Percentiles rank a stretch among this genome's conserved stretches.
phyloP scores from a whole-genome alignment of 2,888 invertebrate species.

The Diaperis boleti region DNA sequence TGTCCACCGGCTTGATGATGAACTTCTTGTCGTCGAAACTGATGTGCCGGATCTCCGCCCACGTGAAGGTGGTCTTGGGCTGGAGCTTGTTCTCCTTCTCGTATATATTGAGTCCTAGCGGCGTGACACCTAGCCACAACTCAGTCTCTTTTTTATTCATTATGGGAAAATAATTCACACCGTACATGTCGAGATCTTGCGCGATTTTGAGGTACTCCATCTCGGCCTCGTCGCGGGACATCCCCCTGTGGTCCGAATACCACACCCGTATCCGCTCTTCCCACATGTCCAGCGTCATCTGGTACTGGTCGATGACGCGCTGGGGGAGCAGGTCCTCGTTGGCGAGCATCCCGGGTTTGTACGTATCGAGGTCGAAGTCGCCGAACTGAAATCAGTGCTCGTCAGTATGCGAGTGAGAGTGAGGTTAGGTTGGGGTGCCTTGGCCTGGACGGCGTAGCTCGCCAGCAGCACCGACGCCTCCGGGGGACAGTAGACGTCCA shows the following conservation, averaged over 20 bases:
- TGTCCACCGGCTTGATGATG: constrained; percentile 95
- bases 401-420: too few relatives aligned
- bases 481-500: constrained; percentile 99
- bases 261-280: constrained; percentile 97
- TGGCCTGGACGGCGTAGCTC: constrained; percentile 97
- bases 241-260: constrained; percentile 97
- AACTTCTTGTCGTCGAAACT: constrained; percentile 99
- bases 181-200: constrained; percentile 98
- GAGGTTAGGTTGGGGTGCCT: too few relatives aligned
- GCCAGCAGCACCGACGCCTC: constrained; percentile 97
- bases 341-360: constrained; percentile 92
- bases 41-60: constrained; percentile 98
- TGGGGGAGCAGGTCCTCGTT: constrained; percentile 94
- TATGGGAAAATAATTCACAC: constrained; percentile 96
- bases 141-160: constrained; percentile 97
- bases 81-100: constrained; percentile 94
- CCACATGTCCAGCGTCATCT: constrained; percentile 99
- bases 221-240: constrained; percentile 97
- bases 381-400: constrained; percentile 76
- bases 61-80: constrained; percentile 97
- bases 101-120: constrained; percentile 93
- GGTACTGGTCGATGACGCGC: constrained; percentile 97
- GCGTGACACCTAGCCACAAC: constrained; percentile 93
- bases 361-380: constrained; percentile 91
- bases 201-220: constrained; percentile 99